Percentiles rank a stretch among this genome's conserved stretches.
Conservation (phyloP, 2,888 invertebrate species). For the Deilephila elpenor region DNA sequence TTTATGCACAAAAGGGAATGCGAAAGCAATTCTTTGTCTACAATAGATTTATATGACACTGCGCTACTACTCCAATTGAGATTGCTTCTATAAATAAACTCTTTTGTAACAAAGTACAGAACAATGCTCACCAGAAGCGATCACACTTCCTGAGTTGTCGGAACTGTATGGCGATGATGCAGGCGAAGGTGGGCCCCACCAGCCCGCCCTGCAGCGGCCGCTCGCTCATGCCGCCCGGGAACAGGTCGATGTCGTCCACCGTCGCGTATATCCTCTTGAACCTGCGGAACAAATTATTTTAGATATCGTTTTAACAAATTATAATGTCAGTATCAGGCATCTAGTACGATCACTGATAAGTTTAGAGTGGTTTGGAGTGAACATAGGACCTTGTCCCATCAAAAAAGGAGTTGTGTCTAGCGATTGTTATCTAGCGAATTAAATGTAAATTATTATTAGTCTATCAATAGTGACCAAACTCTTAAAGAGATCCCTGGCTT, state of each 20-base stretch:
- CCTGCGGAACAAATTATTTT: constrained; percentile 53
- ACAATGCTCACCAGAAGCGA: constrained; percentile 90
- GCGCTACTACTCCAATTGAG: no score
- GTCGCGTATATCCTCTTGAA: constrained; percentile 93
- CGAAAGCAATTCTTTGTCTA: no score
- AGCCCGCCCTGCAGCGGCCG: constrained; percentile 94
- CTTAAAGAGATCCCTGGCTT: no score
- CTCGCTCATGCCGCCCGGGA: constrained; percentile 97
- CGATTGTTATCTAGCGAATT: no score
- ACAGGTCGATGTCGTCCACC: constrained; percentile 98
- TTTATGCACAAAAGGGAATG: no score
- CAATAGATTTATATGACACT: neutral
- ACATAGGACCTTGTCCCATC: no score
- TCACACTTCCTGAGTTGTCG: constrained; percentile 96
- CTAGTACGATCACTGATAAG: neutral
- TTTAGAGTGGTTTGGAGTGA: no score
- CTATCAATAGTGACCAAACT: no score
- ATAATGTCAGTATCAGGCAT: neutral
- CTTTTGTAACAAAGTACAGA: neutral
- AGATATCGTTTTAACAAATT: neutral
- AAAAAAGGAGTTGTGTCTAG: no score
- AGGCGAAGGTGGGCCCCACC: constrained; percentile 97
- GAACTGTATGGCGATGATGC: constrained; percentile 97
- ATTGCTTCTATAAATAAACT: no score
- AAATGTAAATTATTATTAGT: no score